Evolutionary conservation across 1,140 invertebrate genomes (phyloP), one percentile per base, ranked within the genome.

Genomic region (Drosophila persimilis): DNA sequence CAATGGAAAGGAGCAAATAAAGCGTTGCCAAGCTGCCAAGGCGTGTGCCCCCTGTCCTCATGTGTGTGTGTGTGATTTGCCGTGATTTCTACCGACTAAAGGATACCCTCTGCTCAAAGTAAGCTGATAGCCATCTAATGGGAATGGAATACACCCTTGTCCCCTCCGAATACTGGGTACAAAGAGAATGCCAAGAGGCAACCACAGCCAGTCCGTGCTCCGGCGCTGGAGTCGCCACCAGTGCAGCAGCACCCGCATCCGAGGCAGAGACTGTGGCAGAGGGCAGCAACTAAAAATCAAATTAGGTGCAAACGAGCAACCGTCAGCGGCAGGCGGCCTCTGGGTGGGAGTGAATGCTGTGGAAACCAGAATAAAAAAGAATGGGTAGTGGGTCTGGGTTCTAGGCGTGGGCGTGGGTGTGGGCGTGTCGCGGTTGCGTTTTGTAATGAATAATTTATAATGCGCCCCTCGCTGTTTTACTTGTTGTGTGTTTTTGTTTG

Each of bases 391-490:
- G 31, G 31, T 9, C 20, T 20, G 20, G 20, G 20, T 20, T 20
- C 20, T 26, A 4, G 24, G 24, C 4, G 24, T 24, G 3, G 3
- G 24, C 3, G 24, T 24, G 24, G 3, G 24, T 6, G 31, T 35
- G 61, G 72, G 51, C 41, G 62, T 64, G 80, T 70, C 63, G 73
- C 60, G 80, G 80, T 62, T 72, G 61, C 60, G 69, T 58, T 77
- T 73, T 88, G 83, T 88, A 88, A 88, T 88, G 83, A 88, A 88
- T 88, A 88, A 88, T 88, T 88, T 88, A 88, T 88, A 88, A 88
- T 83, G 72, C 70, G 57, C 65, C 59, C 64, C 55, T 57, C 11
- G 45, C 46, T 73, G 67, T 50, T 43, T 47, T 60, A 11, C 41
- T 31, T 26, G 56, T 47, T 51, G 63, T 29, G 39, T 24, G 31